A percentile compares a stretch with the other conserved stretches of the same genome.
Evolutionary conservation across 1,140 invertebrate species (phyloP).

Genomic region (Archegozetes longisetosus): DNA sequence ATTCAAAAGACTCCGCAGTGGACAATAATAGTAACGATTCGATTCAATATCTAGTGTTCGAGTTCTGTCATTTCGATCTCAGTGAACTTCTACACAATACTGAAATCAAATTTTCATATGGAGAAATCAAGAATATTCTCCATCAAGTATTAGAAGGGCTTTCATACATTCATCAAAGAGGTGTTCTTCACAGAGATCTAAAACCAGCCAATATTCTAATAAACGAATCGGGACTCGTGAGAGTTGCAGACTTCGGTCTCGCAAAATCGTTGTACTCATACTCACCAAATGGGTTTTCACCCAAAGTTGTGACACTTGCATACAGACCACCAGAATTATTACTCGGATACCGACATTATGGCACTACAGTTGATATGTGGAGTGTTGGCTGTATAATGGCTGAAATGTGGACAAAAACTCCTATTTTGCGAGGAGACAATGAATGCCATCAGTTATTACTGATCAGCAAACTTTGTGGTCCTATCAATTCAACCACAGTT

Average conservation of each 20-base stretch:
- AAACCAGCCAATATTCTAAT: constrained; percentile 98
- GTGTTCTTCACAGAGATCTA: constrained; percentile 62
- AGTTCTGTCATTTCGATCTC: not conserved
- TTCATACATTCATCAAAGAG: not conserved
- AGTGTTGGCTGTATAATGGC: constrained; percentile 98
- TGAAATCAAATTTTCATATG: not conserved
- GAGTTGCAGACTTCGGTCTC: constrained; percentile 77
- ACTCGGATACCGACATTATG: constrained; percentile 83
- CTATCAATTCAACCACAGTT: constrained; percentile 67
- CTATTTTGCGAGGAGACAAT: constrained; percentile 59
- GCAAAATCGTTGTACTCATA: constrained; percentile 53
- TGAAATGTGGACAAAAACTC: constrained; percentile 90
- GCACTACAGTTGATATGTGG: constrained; percentile 93
- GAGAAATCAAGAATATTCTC: not conserved
- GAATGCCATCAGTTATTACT: constrained; percentile 89
- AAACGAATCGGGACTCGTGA: constrained; percentile 84
- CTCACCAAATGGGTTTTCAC: constrained; percentile 85
- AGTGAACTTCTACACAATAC: not conserved
- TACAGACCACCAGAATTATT: constrained; percentile 80
- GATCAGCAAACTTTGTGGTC: constrained; percentile 89
- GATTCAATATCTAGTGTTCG: not conserved
- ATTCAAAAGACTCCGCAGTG: not conserved
- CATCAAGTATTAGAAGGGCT: not conserved
- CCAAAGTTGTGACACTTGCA: constrained; percentile 94
- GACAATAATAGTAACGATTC: not conserved